These are phyloP conservation scores for Tortrix viridana DNA, from an alignment of 2,888 invertebrate species.

Conservation along the genomic window DNA sequence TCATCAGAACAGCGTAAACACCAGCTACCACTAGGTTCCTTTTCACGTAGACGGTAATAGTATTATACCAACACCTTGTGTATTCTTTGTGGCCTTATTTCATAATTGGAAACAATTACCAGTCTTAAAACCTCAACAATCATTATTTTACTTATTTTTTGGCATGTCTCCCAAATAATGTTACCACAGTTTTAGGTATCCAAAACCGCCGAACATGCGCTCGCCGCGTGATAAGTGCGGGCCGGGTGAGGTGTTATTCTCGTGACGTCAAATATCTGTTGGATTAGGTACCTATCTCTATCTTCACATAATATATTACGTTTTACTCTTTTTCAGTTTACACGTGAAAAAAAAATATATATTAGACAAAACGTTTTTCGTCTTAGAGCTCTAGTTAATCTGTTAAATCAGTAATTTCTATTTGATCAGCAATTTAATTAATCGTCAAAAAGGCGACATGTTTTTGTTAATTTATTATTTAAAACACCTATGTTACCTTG, in stretches of 20 bases:
- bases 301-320: slow-evolving; percentile 23
- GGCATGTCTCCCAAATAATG: slow-evolving; percentile 23
- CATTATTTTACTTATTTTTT: slow-evolving; percentile 4
- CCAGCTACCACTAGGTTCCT: too few relatives aligned
- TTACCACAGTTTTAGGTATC: slow-evolving; percentile 22
- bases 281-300: too few relatives aligned
- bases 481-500: too few relatives aligned
- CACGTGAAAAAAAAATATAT: slow-evolving; percentile 3
- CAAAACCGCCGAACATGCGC: slow-evolving; percentile 15
- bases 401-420: too few relatives aligned
- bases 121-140: background rate
- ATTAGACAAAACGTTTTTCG: too few relatives aligned
- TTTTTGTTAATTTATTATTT: too few relatives aligned
- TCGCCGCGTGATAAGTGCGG: slow-evolving; percentile 27
- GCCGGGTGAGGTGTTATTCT: slow-evolving; percentile 24
- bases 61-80: slow-evolving; percentile 16
- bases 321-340: background rate
- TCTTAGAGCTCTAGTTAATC: too few relatives aligned
- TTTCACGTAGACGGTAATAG: too few relatives aligned
- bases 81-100: slow-evolving; percentile 11
- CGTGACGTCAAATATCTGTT: slow-evolving; percentile 30
- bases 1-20: too few relatives aligned
- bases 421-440: too few relatives aligned
- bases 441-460: too few relatives aligned
- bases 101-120: background rate